A percentile compares a stretch with the other conserved stretches of the same genome.
Conservation (phyloP, 2,113 vertebrate genomes). For the Falcunculus frontatus region DNA sequence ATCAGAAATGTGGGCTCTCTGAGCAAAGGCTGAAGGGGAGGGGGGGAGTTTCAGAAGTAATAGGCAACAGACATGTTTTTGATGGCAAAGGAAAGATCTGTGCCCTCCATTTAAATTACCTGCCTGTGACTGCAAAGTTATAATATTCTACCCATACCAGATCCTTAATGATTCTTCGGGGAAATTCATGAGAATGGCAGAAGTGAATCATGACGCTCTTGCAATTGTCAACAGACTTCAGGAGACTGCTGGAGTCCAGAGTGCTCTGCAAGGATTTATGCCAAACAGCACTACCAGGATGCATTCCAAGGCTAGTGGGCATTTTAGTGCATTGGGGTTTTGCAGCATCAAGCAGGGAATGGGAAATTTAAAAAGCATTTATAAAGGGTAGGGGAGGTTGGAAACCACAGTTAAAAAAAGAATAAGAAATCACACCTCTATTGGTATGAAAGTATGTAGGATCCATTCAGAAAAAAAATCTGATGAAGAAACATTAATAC, state of each 20-base stretch:
- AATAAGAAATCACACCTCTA: not conserved
- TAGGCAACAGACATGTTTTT: not conserved
- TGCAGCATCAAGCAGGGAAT: not conserved
- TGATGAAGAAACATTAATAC: not conserved
- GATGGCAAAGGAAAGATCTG: not conserved
- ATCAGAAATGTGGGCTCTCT: slow-evolving; percentile 20
- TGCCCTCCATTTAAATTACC: slow-evolving; percentile 9
- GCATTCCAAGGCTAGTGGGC: not conserved
- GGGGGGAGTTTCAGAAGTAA: not conserved
- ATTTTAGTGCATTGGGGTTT: not conserved
- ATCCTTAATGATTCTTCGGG: not conserved
- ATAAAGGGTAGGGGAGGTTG: not conserved
- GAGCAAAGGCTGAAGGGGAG: not conserved
- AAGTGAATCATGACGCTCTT: not conserved
- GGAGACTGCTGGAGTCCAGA: not conserved
- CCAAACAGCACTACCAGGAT: not conserved
- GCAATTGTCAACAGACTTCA: not conserved
- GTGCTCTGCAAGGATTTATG: not conserved
- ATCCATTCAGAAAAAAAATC: slow-evolving; percentile 41
- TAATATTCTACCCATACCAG: not conserved
- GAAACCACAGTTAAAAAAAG: not conserved
- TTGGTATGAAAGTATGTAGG: slow-evolving; percentile 1
- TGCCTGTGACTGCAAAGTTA: not conserved
- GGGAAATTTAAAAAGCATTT: not conserved
- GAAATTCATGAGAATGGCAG: not conserved